Base-by-base conservation (phyloP, 2,113 vertebrate genomes). In the Misgurnus anguillicaudatus region DNA sequence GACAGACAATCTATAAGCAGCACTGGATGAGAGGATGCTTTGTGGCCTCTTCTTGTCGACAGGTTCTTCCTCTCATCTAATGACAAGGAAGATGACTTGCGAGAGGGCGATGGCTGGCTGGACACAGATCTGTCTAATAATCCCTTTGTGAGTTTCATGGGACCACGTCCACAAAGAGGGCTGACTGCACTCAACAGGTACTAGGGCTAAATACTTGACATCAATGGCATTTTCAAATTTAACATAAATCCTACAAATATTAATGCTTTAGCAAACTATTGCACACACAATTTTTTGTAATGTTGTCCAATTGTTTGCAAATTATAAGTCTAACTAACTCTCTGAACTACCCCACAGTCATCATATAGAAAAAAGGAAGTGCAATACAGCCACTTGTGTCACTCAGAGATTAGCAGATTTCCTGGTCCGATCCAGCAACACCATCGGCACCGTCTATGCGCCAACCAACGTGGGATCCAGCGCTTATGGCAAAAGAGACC, bases 321-420 rank as follows among this genome's bases (percentile, higher is more conserved):
- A n/a, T 64, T 5, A 7, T 39, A 64, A 24, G 19, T 0, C n/a
- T 75, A 13, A 81, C 13, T 31, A 24, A 1, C 7, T 39, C 17
- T 9, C 7, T 60, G 8, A 42, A 9, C 68, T 16, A 6, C 24
- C 39, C 14, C 45, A 7, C 81, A 96, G 94, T 17, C 93, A 92
- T 77, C 93, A 90, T 8, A 75, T 95, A 82, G 90, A 94, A 83
- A 98, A 96, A 86, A 84, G 93, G 80, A 96, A 88, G 72, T 96
- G 96, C 86, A 96, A 94, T 90, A 96, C 94, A 0, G 95, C 95
- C 21, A 97, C 95, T 0, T 98, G 96, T 0, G 93, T 94, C 68
- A 98, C 94, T 0, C 97, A 98, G 68, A 92, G 94, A 80, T 86
- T 98, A 88, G 93, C 94, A 6, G 94, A 95, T 79, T 96, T 96